Base-by-base conservation (phyloP, 2,888 invertebrate species). In the Prosopocoilus inquinatus region DNA sequence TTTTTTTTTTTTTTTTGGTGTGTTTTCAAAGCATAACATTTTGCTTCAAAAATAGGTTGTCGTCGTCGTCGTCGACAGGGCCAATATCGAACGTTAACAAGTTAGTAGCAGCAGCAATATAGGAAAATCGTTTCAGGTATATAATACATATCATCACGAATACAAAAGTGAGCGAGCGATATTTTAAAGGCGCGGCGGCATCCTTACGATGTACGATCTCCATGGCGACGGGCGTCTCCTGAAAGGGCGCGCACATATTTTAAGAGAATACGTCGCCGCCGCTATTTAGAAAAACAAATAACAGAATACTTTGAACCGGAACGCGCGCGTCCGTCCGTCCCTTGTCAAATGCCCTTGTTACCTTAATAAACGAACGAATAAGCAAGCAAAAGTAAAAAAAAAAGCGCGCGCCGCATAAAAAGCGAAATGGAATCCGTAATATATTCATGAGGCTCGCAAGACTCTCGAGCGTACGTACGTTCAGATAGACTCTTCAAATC, bases 311-410 rank as follows among this genome's bases (percentile, higher is more conserved):
- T 28, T 28, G 20, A 28, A 28, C 20, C 7, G 20, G 20, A 28
- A 28, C 20, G 20, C 20, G 20, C 7, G 20, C 20, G 20, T 28
- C 20, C 20, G 20, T n/a, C n/a, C 20, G 20, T 7, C 20, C 20
- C 52, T 47, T 57, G 53, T 57, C 57, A 57, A 53, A 57, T 57
- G 49, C 57, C 45, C 57, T 51, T 57, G 36, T 41, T 41, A 41
- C 41, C 41, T 13, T 41, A 41, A 41, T 41, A 41, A 41, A 41
- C 41, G 16, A 15, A 41, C 13, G 41, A 41, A 41, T 41, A 41
- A 41, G 16, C n/a, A n/a, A n/a, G 16, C 41, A 12, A 38, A 38
- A 38, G 12, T 38, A 38, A 38, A 4, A 38, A 38, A 38, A 38
- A 4, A 38, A 38, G 11, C 38, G 38, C 7, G 38, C 9, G 38